Evolutionary conservation across 2,797 vertebrate genomes (phyloP).

Genomic region (Gymnothorax javanicus): DNA sequence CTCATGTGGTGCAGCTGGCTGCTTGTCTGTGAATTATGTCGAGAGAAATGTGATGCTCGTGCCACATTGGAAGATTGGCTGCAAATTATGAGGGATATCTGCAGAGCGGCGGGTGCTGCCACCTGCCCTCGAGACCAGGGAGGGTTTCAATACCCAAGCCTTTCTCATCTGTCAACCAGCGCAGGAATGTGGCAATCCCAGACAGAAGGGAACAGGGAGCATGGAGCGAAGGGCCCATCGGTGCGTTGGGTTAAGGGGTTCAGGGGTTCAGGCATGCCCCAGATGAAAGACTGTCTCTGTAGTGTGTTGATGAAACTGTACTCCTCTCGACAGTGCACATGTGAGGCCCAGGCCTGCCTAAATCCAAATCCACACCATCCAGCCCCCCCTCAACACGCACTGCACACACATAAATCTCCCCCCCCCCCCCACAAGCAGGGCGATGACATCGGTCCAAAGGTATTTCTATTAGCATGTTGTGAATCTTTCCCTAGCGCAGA

Average conservation of each 20-base stretch:
- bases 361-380: slow-evolving; percentile 61
- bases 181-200: slow-evolving; percentile 60
- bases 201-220: slow-evolving; percentile 18
- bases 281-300: slow-evolving; percentile 44
- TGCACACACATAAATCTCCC: slow-evolving; percentile 68
- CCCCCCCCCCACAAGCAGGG: slow-evolving; percentile 55
- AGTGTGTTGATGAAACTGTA: slow-evolving; percentile 57
- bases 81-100: neutral
- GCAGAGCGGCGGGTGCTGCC: slow-evolving; percentile 63
- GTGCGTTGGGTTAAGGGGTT: slow-evolving; percentile 40
- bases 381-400: slow-evolving; percentile 32
- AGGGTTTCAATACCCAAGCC: slow-evolving; percentile 72
- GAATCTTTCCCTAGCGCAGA: slow-evolving; percentile 50
- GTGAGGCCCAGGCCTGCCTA: slow-evolving; percentile 65
- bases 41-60: neutral
- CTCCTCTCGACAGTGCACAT: slow-evolving; percentile 58
- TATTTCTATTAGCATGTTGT: slow-evolving; percentile 23
- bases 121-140: slow-evolving; percentile 66
- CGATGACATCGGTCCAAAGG: slow-evolving; percentile 69
- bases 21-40: neutral
- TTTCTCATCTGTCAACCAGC: slow-evolving; percentile 46
- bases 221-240: neutral
- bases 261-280: slow-evolving; percentile 37
- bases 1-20: neutral
- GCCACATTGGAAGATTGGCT: neutral